Base-by-base conservation (phyloP, 2,113 vertebrate genomes). In the Theristicus caerulescens region DNA sequence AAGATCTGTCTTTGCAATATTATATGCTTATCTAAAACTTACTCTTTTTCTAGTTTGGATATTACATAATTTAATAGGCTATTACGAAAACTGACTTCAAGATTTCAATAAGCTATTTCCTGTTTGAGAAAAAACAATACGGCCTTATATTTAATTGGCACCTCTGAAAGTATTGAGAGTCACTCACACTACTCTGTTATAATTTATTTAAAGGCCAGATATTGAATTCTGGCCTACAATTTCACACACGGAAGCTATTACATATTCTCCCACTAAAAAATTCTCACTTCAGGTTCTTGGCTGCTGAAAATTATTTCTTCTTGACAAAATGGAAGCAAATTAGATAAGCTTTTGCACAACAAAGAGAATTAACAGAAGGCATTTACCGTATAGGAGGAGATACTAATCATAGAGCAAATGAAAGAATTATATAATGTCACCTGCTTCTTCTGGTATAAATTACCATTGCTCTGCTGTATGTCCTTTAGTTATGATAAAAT, bases 51-150 rank as follows among this genome's bases (percentile, higher is more conserved):
- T 59, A 29, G 54, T 86, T 88, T 97, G 46, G 9, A 52, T 88
- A 85, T 57, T 93, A 24, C 16, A 26, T 72, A 77, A 85, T 93
- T 93, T 96, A 95, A 65, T 94, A 74, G 65, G 57, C 92, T 73
- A 92, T 66, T 88, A 54, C 12, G 52, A 86, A 81, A 95, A 52
- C 13, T 59, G 25, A 85, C 51, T 90, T 93, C 70, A 81, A 61
- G 16, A 91, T 91, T 91, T 55, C 71, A 77, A 62, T 72, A 90
- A 97, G 10, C 7, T 82, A 64, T 91, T 51, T 91, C 62, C 12
- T 19, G 16, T 74, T 90, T 11, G 13, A 89, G 80, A 86, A 80
- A 79, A 94, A 80, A 64, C 10, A 72, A 49, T 47, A 80, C 40
- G 82, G 20, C 38, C 19, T 95, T 87, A 87, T 70, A 88, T 91